Base-by-base conservation (phyloP, 2,888 invertebrate genomes). In the Perizoma affinitatum region DNA sequence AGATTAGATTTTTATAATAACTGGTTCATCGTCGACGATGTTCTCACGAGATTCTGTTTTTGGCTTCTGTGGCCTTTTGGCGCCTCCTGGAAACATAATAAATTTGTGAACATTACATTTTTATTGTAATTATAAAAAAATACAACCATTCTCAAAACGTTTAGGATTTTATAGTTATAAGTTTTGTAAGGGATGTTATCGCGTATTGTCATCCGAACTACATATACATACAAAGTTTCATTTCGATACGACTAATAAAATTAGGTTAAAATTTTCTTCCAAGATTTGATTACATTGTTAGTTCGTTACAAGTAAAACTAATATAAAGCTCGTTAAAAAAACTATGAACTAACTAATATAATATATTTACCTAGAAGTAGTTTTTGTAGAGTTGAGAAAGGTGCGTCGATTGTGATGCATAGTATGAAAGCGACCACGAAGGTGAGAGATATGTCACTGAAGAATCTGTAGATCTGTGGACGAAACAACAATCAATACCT, bases 361-460 rank as follows among this genome's bases (percentile, higher is more conserved):
- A 22, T 11, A 5, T 44, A 7, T 59, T 69, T 73, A 86, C 87
- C 83, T 10, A 83, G 54, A 1, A 86, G 64, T 3, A 87, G 58
- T 55, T 86, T 87, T 58, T 85, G 86, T 7, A 88, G 59, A 0
- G 83, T 86, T 0, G 86, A 83, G 69, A 76, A 86, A 0, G 88
- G 87, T 0, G 87, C 87, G 48, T 88, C 88, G 0, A 88, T 77
- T 0, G 73, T 42, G n/a, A 87, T 68, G 54, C 82, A 77, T 0
- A 88, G 68, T 1, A 84, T 43, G 50, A 88, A 83, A 0, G 87
- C 76, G 0, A 70, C 74, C 0, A 84, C 2, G 34, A 83, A 75
- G 0, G 85, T 69, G 1, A 86, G 49, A 0, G 68, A 48, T 3
- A 83, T 10, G 50, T 84, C 83, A 33, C 80, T 67, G 64, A 78